Conservation (phyloP, 2,888 invertebrate genomes). For the Saturnia japonica region DNA sequence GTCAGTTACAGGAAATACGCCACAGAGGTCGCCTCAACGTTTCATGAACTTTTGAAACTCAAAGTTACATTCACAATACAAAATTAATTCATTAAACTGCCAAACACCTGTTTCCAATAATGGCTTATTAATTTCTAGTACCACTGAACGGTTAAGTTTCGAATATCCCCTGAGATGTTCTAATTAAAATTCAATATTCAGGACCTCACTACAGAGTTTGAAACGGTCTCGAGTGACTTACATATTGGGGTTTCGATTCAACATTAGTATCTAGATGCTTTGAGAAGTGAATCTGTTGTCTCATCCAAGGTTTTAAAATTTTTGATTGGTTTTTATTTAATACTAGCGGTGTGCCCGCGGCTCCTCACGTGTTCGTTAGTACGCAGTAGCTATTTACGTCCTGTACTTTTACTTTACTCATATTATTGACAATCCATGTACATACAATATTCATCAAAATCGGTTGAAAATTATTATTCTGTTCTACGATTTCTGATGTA, state of each 20-base stretch:
- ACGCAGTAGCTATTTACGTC: too few relatives aligned
- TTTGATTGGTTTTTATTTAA: too few relatives aligned
- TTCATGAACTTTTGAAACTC: neutral
- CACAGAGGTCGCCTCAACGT: neutral
- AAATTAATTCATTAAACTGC: conserved; percentile 11
- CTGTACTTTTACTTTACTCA: too few relatives aligned
- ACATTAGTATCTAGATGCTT: neutral
- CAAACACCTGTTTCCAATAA: conserved; percentile 18
- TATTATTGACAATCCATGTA: too few relatives aligned
- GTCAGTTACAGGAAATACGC: neutral
- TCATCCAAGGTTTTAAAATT: too few relatives aligned
- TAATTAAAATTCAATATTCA: conserved; percentile 21
- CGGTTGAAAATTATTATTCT: too few relatives aligned
- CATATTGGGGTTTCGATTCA: neutral
- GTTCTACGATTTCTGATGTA: too few relatives aligned
- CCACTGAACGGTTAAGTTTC: conserved; percentile 17
- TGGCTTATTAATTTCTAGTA: conserved; percentile 17
- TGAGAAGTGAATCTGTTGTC: neutral
- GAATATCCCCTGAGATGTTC: conserved; percentile 15
- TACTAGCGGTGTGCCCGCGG: too few relatives aligned
- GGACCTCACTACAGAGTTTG: conserved; percentile 1
- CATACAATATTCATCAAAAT: too few relatives aligned
- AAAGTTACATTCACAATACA: conserved; percentile 10
- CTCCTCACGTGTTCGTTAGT: too few relatives aligned
- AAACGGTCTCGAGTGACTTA: conserved; percentile 3